These are phyloP conservation scores for Allolobophora icterica DNA, from an alignment of 2,888 invertebrate genomes.

Conservation along the genomic window DNA sequence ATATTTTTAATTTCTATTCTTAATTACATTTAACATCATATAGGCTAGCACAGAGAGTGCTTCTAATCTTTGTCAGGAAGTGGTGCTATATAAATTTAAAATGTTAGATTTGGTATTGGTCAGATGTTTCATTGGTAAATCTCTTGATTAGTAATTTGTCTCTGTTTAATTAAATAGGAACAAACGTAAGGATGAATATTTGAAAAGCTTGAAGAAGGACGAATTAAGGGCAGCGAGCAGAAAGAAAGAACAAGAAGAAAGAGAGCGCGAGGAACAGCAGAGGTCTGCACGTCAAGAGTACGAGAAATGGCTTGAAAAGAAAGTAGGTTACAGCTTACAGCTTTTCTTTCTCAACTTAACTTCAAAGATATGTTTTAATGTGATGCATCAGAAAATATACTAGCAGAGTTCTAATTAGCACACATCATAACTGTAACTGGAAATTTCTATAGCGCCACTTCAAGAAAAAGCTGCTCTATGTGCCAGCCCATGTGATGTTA, in stretches of 20 bases:
- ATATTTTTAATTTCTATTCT: too few relatives aligned
- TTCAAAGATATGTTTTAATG: too few relatives aligned
- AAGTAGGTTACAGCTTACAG: not conserved
- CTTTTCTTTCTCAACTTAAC: not conserved
- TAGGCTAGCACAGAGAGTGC: too few relatives aligned
- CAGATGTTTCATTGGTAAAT: not conserved
- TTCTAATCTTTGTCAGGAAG: too few relatives aligned
- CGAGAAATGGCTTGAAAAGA: constrained; percentile 24
- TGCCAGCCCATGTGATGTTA: too few relatives aligned
- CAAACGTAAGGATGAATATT: not conserved
- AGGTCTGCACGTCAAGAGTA: not conserved
- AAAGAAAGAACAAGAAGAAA: not conserved
- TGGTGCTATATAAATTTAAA: too few relatives aligned
- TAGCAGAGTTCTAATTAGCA: not conserved
- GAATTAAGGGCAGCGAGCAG: not conserved
- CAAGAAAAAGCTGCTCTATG: not conserved
- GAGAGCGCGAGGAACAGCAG: not conserved
- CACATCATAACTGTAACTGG: not conserved
- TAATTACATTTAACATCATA: too few relatives aligned
- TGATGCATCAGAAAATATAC: too few relatives aligned
- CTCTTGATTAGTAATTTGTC: not conserved
- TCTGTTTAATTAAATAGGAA: not conserved
- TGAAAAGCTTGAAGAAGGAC: not conserved
- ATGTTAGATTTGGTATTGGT: too few relatives aligned
- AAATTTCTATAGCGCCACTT: too few relatives aligned